These are phyloP conservation scores for Philopotamus ludificatus DNA, from an alignment of 1,140 invertebrate species.

Conservation along the genomic window DNA sequence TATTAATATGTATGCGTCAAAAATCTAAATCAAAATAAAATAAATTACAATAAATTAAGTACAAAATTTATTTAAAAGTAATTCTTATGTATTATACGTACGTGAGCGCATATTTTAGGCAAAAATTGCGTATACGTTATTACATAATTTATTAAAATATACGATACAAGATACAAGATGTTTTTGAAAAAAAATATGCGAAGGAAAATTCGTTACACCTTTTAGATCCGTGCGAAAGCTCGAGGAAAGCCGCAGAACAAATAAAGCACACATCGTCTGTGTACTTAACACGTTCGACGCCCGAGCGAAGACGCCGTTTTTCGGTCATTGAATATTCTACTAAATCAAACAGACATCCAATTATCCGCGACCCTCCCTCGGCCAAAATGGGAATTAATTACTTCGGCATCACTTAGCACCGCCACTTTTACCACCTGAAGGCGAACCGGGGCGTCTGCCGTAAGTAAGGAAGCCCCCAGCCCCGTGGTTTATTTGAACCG, in stretches of 20 bases:
- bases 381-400: conserved; percentile 38
- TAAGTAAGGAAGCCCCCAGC: not conserved
- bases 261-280: not conserved
- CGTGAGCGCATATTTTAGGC: too few relatives aligned
- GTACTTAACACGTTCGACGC: not conserved
- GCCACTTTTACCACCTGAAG: conserved; percentile 40
- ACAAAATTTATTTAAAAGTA: too few relatives aligned
- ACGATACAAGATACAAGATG: not conserved
- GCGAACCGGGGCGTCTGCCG: not conserved
- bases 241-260: not conserved
- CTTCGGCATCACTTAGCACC: conserved; percentile 34
- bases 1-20: too few relatives aligned
- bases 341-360: conserved; percentile 42
- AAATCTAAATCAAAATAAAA: too few relatives aligned
- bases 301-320: not conserved
- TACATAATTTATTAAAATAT: not conserved
- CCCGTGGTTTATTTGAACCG: conserved; percentile 22
- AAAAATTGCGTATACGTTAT: too few relatives aligned
- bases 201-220: not conserved
- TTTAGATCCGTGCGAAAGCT: not conserved
- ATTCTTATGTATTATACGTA: too few relatives aligned
- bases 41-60: too few relatives aligned
- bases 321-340: conserved; percentile 22
- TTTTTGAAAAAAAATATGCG: not conserved
- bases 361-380: conserved; percentile 25